Base-by-base conservation (phyloP, 1,140 invertebrate species). In the Mya arenaria region DNA sequence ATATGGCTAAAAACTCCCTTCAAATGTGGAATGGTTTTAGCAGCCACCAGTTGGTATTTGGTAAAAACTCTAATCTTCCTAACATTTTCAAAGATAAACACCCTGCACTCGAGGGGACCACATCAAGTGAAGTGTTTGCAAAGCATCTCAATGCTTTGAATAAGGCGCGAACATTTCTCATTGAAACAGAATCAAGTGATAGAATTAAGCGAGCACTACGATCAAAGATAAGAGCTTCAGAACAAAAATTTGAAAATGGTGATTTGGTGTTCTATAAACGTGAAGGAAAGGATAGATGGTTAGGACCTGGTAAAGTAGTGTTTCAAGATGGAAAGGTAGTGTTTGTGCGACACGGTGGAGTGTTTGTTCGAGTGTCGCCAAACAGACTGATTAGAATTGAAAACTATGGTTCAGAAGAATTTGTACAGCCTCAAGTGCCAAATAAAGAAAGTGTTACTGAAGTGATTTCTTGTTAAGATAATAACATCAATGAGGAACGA, bases 11-110 rank as follows among this genome's bases (percentile, higher is more conserved):
- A 32, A 84, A 84, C 62, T 84, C 66, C 23, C 30, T 82, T 17
- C 78, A 86, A 74, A 86, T 86, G 83, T 78, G 39, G 56, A 79
- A 86, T 82, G 85, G 85, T 48, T 86, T 79, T 52, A 82, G 83
- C 73, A 86, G 85, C 41, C 60, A 84, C 39, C 85, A 86, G 28
- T 36, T 82, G 23, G 83, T 86, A 15, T 84, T 84, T 75, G 82
- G 84, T 37, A 63, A 81, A 56, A 66, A 73, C 48, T 65, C 72
- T 30, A 81, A 73, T 25, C 23, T 82, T 13, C 79, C 71, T 10
- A 77, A 75, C 25, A 65, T 84, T 2, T 65, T 84, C 60, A 69
- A 63, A 15, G 75, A 79, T 1, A 58, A 25, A 28, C 4, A 65
- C 36, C 82, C 19, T 62, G 39, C 82, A 44, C 28, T 79, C 10